Base-by-base conservation (phyloP, 92 coral and sea anemone species). In the Muricea muricata region DNA sequence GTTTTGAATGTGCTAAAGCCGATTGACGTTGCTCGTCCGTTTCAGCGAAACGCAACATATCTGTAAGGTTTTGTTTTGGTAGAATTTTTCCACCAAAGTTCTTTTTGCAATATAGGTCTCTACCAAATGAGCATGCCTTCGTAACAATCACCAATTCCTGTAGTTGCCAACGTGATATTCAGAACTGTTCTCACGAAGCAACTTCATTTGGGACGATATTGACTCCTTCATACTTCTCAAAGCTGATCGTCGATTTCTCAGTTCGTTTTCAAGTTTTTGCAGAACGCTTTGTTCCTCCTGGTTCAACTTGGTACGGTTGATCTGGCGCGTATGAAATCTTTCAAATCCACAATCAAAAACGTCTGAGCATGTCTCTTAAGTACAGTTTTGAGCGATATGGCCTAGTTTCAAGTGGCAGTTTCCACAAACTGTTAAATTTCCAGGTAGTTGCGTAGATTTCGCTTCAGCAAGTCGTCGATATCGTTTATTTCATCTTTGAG, bases 341-440 rank as follows among this genome's bases (percentile, higher is more conserved):
- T 77, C 91, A 33, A 83, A 73, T 3, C 93, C 83, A 78, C 93
- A 90, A 57, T 73, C 78, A 25, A 55, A 80, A 24, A 82, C 86
- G 26, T 85, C 83, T 29, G 86, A 50, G 33, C 90, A 87, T 20
- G 81, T 87, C 23, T 85, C 50, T 31, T 82, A 58, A 41, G 66
- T 15, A 77, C 93, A 90, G 79, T 55, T 87, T 10, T 85, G 82
- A 63, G 56, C 72, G 60, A 85, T 81, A 83, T 87, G 93, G 39
- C 91, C 91, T 11, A 84, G 58, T 61, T 87, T 83, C 68, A 76
- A 7, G 28, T 90, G 91, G 72, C 93, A 90, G 76, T 20, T 78
- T 70, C 91, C 79, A 90, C 89, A 87, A 26, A 86, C 25, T n/a
- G n/a, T n/a, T n/a, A n/a, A n/a, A n/a, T n/a, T n/a, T n/a, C n/a